Evolutionary conservation across 2,113 vertebrate genomes (phyloP).

Genomic region (Rhombomys opimus): DNA sequence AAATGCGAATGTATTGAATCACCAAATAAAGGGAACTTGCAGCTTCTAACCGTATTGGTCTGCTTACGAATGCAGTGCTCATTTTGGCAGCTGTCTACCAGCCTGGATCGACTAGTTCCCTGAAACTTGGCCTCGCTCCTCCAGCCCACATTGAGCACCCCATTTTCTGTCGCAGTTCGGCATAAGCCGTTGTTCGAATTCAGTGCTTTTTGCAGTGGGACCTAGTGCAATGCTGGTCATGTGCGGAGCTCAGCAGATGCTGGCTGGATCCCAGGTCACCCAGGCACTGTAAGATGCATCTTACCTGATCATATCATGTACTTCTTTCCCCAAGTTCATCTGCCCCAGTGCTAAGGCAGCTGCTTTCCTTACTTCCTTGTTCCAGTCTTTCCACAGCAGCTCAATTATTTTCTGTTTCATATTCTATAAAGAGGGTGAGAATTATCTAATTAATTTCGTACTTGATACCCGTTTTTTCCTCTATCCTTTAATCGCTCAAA

Average conservation of each 20-base stretch:
- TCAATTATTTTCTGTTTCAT: conserved; percentile 86
- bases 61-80: background rate
- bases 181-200: background rate
- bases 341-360: conserved; percentile 85
- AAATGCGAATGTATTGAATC: background rate
- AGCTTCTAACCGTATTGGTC: background rate
- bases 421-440: conserved; percentile 80
- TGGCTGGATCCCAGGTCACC: background rate
- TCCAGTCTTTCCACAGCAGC: conserved; percentile 90
- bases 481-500: conserved; percentile 15
- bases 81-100: conserved; percentile 8
- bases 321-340: conserved; percentile 84
- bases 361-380: conserved; percentile 82
- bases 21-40: conserved; percentile 10
- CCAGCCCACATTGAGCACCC: background rate
- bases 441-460: conserved; percentile 16
- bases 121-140: conserved; percentile 36
- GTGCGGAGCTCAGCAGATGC: background rate
- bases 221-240: background rate
- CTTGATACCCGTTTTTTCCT: background rate
- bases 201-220: background rate
- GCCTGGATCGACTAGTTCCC: background rate
- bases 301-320: conserved; percentile 87
- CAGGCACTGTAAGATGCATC: background rate
- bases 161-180: background rate